Conservation (phyloP, 1,140 invertebrate species). For the Microplitis mediator region DNA sequence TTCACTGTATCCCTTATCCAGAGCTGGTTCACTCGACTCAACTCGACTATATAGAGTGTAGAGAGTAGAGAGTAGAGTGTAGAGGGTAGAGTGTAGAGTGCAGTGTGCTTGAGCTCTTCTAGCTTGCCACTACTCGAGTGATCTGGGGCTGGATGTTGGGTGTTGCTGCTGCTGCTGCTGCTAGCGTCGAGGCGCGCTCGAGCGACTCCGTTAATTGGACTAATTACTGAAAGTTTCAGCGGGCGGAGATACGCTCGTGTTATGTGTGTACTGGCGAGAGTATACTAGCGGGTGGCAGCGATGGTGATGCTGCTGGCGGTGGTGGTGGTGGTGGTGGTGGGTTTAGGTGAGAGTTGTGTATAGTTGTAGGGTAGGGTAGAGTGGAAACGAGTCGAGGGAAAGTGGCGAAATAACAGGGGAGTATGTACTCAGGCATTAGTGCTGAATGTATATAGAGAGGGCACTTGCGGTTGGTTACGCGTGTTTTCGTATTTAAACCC, state of each 20-base stretch:
- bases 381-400: neutral
- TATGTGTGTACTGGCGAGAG: neutral
- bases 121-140: too few relatives aligned
- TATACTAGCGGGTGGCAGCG: neutral
- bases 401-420: neutral
- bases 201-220: conserved; percentile 63
- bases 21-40: too few relatives aligned
- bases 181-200: conserved; percentile 47
- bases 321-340: neutral
- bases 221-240: conserved; percentile 63
- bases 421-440: conserved; percentile 46
- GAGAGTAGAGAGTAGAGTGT: too few relatives aligned
- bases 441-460: conserved; percentile 42
- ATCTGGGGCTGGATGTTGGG: conserved; percentile 12
- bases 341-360: neutral
- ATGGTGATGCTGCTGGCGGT: too few relatives aligned
- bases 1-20: too few relatives aligned
- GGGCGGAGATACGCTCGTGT: conserved; percentile 33
- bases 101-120: too few relatives aligned
- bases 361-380: conserved; percentile 1
- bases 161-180: conserved; percentile 31
- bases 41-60: too few relatives aligned
- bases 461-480: conserved; percentile 42
- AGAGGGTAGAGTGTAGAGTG: too few relatives aligned
- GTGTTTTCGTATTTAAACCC: conserved; percentile 43